Evolutionary conservation across 1,140 invertebrate genomes (phyloP).

Genomic region (Lucilia sericata): DNA sequence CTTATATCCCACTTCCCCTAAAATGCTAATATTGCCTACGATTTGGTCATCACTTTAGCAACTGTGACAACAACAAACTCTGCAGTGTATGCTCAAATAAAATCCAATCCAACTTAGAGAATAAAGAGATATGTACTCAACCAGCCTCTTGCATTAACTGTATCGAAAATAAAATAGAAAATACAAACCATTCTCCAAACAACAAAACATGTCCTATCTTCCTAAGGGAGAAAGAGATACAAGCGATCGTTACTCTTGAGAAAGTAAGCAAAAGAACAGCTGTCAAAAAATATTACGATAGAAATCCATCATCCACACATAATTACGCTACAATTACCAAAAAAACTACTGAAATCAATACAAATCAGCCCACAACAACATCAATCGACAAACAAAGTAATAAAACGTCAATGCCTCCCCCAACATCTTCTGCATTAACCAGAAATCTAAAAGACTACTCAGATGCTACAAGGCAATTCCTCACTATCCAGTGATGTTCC

Average conservation of each 20-base stretch:
- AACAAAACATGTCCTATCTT: conserved; percentile 46
- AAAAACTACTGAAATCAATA: neutral
- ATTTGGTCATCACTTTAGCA: conserved; percentile 38
- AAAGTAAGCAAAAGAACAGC: conserved; percentile 45
- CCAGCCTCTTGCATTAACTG: conserved; percentile 42
- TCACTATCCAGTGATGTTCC: neutral
- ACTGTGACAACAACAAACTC: conserved; percentile 34
- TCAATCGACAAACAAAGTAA: neutral
- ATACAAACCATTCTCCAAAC: conserved; percentile 37
- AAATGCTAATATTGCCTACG: conserved; percentile 46
- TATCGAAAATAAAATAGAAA: conserved; percentile 7
- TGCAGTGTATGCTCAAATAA: conserved; percentile 26
- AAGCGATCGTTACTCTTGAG: conserved; percentile 43
- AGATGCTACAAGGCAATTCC: neutral
- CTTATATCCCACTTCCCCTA: conserved; percentile 45
- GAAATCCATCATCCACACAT: neutral
- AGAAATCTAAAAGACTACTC: too few relatives aligned
- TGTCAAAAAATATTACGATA: neutral
- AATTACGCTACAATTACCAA: neutral
- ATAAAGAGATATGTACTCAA: neutral
- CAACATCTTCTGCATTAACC: neutral
- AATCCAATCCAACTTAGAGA: neutral
- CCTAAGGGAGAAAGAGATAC: conserved; percentile 44
- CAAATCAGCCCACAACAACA: neutral
- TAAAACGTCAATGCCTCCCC: neutral